Evolutionary conservation across 2,888 invertebrate genomes (phyloP).

Genomic region (Hirtodrosophila histrioides): DNA sequence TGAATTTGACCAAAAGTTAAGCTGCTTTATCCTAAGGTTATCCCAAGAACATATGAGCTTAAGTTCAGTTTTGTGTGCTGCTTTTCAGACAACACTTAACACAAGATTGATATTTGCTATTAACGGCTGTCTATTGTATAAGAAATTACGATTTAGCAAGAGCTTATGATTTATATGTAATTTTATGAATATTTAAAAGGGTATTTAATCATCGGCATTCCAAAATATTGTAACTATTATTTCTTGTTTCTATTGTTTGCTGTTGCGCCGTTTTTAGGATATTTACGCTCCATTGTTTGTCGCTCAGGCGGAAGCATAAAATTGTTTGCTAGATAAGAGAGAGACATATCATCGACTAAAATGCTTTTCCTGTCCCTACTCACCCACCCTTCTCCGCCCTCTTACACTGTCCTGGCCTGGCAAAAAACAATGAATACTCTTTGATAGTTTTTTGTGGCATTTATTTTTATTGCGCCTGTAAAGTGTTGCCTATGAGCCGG

Average conservation of each 20-base stretch:
- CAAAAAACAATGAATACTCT: slow-evolving; percentile 64
- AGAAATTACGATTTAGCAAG: too few species aligned
- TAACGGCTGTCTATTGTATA: too few species aligned
- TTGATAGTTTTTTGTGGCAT: slow-evolving; percentile 52
- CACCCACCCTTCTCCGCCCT: neutral
- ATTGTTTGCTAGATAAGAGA: slow-evolving; percentile 77
- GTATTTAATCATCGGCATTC: slow-evolving; percentile 33
- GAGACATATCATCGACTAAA: slow-evolving; percentile 69
- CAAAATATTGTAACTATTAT: slow-evolving; percentile 19
- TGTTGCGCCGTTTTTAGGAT: slow-evolving; percentile 71
- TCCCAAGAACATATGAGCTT: too few species aligned
- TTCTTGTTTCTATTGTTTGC: slow-evolving; percentile 54
- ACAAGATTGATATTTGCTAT: too few species aligned
- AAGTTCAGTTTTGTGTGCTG: too few species aligned
- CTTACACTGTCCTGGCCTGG: neutral
- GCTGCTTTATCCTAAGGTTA: too few species aligned
- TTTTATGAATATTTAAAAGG: slow-evolving; percentile 1
- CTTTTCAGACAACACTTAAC: too few species aligned
- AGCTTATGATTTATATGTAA: too few species aligned
- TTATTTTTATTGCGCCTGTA: slow-evolving; percentile 55
- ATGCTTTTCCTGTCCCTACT: slow-evolving; percentile 55
- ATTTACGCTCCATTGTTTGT: slow-evolving; percentile 81
- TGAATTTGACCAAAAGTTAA: too few species aligned
- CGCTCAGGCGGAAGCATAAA: slow-evolving; percentile 81
- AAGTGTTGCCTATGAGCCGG: slow-evolving; percentile 61